Evolutionary conservation across 2,888 invertebrate genomes (phyloP).

Genomic region (Tanytarsus gracilentus): DNA sequence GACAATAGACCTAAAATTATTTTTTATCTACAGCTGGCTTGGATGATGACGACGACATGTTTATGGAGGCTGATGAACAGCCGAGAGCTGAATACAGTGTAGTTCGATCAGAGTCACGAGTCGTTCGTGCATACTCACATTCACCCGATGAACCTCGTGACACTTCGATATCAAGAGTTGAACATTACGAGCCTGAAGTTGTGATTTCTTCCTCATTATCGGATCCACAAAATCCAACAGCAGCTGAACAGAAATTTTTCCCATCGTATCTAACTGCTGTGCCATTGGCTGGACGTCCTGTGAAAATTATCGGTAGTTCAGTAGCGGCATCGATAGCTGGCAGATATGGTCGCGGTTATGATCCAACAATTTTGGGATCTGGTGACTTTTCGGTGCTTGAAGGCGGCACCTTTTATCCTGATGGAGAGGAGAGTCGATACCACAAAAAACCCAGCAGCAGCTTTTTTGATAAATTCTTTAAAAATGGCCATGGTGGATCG

Average conservation of each 20-base stretch:
- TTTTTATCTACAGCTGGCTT: constrained; percentile 36
- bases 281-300: constrained; percentile 52
- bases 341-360: constrained; percentile 43
- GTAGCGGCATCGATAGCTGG: constrained; percentile 39
- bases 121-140: constrained; percentile 22
- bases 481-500: constrained; percentile 65
- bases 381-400: constrained; percentile 80
- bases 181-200: neutral
- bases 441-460: constrained; percentile 50
- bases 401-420: constrained; percentile 77
- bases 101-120: constrained; percentile 17
- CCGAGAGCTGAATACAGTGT: neutral
- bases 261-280: constrained; percentile 60
- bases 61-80: constrained; percentile 43
- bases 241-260: constrained; percentile 58
- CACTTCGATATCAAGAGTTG: neutral
- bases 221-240: constrained; percentile 32
- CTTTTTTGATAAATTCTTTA: constrained; percentile 42
- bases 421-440: constrained; percentile 55
- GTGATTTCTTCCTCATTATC: neutral
- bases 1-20: constrained; percentile 30
- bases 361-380: constrained; percentile 62
- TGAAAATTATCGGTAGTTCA: constrained; percentile 47
- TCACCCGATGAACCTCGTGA: neutral
- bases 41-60: constrained; percentile 42